phyloP scores from a whole-genome alignment of 2,797 vertebrate genomes.

The Lateolabrax maculatus region DNA sequence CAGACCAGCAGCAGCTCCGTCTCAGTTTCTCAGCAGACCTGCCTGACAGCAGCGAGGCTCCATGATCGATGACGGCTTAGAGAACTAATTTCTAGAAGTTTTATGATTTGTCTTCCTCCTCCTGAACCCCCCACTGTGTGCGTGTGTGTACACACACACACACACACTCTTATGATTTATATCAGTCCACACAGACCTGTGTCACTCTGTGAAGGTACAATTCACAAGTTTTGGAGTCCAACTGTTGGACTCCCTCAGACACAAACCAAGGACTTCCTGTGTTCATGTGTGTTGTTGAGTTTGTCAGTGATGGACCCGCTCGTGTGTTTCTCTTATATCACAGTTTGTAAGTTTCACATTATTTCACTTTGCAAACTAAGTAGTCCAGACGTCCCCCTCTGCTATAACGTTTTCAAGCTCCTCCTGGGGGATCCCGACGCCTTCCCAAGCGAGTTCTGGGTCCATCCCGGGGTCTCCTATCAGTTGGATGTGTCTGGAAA shows the following conservation, averaged over 20 bases:
- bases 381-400: no score
- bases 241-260: background rate
- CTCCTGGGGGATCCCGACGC: no score
- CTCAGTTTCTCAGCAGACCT: background rate
- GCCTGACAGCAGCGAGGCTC: slow-evolving; percentile 24
- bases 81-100: slow-evolving; percentile 31
- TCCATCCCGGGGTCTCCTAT: no score
- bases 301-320: no score
- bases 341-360: no score
- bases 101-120: slow-evolving; percentile 18
- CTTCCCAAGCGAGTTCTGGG: no score
- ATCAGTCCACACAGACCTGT: slow-evolving; percentile 5
- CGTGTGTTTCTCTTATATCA: no score
- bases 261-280: background rate
- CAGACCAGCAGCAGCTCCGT: background rate
- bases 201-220: background rate
- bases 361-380: no score
- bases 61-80: slow-evolving; percentile 22
- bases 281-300: background rate
- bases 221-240: background rate
- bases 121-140: background rate
- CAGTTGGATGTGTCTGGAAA: no score
- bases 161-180: slow-evolving; percentile 3
- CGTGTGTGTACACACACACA: no score
- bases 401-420: no score